These are phyloP conservation scores for Mus spretus DNA, from an alignment of 2,797 vertebrate genomes.

Conservation along the genomic window DNA sequence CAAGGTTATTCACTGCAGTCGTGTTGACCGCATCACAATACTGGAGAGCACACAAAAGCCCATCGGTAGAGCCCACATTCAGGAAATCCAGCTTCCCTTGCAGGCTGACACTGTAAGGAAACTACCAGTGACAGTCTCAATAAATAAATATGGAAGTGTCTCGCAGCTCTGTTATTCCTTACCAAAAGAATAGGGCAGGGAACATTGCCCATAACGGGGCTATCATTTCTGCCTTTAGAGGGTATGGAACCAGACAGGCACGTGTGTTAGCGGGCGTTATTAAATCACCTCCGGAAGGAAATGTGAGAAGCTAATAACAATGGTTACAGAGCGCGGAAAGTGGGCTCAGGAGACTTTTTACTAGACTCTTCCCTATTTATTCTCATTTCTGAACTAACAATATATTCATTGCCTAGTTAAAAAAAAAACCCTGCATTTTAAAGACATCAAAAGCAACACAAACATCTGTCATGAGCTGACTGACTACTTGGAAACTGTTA, in stretches of 20 bases:
- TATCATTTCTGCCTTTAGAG: constrained; percentile 13
- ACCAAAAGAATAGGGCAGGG: neutral
- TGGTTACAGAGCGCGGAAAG: neutral
- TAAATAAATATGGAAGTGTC: neutral
- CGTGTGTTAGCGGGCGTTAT: neutral
- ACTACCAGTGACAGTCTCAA: neutral
- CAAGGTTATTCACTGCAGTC: neutral
- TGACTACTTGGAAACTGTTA: neutral
- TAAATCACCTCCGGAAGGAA: constrained; percentile 30
- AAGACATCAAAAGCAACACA: constrained; percentile 1
- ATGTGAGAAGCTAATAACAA: neutral
- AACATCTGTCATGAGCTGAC: neutral
- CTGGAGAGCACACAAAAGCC: neutral
- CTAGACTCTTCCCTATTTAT: neutral
- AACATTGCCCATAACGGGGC: neutral
- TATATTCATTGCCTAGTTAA: constrained; percentile 9
- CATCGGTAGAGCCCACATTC: neutral
- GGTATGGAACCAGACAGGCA: neutral
- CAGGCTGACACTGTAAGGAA: neutral
- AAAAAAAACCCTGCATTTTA: neutral
- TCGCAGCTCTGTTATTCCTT: neutral
- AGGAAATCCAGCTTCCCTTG: neutral
- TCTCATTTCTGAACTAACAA: constrained; percentile 52
- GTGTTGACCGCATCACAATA: neutral
- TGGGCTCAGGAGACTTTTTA: constrained; percentile 20